A percentile compares a stretch with the other conserved stretches of the same genome.
Conservation (phyloP, 1,140 invertebrate species). For the Melipona quadrifasciata region DNA sequence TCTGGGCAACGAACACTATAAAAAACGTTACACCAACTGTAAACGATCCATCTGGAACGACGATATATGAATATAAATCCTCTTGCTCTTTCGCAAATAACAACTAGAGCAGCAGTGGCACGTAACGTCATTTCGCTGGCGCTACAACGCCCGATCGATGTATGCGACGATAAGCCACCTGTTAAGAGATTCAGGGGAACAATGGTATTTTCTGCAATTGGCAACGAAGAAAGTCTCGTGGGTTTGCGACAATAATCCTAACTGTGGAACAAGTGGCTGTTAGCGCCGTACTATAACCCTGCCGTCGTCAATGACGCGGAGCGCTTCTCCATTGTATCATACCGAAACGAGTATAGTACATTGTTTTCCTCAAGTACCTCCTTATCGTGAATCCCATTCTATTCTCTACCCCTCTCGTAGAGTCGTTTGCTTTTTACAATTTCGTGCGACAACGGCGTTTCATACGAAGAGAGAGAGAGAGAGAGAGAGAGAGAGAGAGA, state of each 20-base stretch:
- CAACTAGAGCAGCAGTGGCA: too few species aligned
- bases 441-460: neutral
- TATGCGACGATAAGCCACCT: neutral
- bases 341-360: neutral
- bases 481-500: too few species aligned
- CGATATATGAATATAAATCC: too few species aligned
- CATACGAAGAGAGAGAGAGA: too few species aligned
- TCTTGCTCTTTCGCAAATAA: too few species aligned
- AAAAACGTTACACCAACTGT: too few species aligned
- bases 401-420: neutral
- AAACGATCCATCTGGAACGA: too few species aligned
- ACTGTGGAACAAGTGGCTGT: constrained; percentile 27
- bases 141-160: neutral
- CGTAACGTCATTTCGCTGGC: neutral
- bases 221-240: constrained; percentile 3
- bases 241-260: constrained; percentile 32
- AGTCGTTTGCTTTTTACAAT: neutral
- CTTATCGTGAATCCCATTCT: neutral
- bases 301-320: constrained; percentile 13
- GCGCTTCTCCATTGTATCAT: constrained; percentile 1
- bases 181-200: constrained; percentile 11
- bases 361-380: neutral
- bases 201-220: neutral
- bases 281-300: constrained; percentile 6
- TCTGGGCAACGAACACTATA: too few species aligned